Base-by-base conservation (phyloP, 1,140 invertebrate species). In the Cephus cinctus region DNA sequence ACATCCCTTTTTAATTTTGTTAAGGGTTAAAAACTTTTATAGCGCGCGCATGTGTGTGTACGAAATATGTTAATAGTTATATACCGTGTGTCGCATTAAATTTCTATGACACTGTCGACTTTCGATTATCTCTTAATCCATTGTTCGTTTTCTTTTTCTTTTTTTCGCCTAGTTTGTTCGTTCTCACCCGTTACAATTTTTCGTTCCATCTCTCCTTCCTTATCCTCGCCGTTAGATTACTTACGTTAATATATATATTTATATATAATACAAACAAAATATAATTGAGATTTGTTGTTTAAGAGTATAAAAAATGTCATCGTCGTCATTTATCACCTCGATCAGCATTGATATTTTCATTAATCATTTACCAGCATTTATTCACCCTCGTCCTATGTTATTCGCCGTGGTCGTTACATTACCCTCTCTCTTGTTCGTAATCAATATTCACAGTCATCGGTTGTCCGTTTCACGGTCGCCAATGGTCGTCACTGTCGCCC, bases 261-360 rank as follows among this genome's bases (percentile, higher is more conserved):
- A 46, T 38, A 30, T 20, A 46, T 34, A 32, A 46, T 61, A 54
- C 43, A 61, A 61, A 57, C 46, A 61, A 61, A 61, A 60, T 61
- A 61, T 61, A 57, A 61, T 47, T 54, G 47, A 30, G 52, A 54
- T 61, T 52, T 51, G 18, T 56, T 47, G 59, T 57, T 59, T 61
- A 56, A 42, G 58, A 54, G 59, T 61, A 61, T 61, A 61, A 61
- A 61, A 58, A 61, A 57, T 32, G 56, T 54, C 46, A 42, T 59
- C 52, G 49, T 49, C 25, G n/a, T 18, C 42, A 22, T 39, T 39
- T 15, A 39, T 39, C n/a, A n/a, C n/a, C n/a, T n/a, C n/a, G n/a
- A n/a, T n/a, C n/a, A n/a, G n/a, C n/a, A n/a, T n/a, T n/a, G n/a
- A n/a, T n/a, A n/a, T n/a, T n/a, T n/a, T n/a, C n/a, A n/a, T n/a